These are phyloP conservation scores for Andrena trimmerana DNA, from an alignment of 2,888 invertebrate genomes.

Conservation along the genomic window DNA sequence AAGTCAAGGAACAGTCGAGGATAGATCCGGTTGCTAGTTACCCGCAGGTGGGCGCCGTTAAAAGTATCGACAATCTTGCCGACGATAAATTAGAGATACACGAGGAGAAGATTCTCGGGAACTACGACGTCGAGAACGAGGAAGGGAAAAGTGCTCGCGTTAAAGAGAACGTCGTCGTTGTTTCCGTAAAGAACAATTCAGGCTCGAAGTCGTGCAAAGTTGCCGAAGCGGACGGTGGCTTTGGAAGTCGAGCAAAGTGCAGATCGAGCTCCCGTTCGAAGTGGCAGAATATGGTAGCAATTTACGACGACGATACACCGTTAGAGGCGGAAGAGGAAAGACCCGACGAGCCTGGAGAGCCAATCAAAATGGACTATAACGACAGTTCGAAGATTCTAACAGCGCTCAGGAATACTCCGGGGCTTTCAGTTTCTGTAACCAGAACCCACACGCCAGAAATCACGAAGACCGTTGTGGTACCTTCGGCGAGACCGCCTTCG, in stretches of 20 bases:
- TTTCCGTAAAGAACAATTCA: constrained; percentile 31
- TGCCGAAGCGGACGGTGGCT: constrained; percentile 66
- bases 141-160: constrained; percentile 23
- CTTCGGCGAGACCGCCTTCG: constrained; percentile 56
- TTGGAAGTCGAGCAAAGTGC: constrained; percentile 41
- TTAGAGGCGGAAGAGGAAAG: constrained; percentile 64
- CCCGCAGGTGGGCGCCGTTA: constrained; percentile 7
- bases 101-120: constrained; percentile 62
- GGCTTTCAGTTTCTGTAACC: constrained; percentile 80
- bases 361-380: constrained; percentile 67
- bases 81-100: constrained; percentile 60
- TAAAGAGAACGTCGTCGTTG: constrained; percentile 29
- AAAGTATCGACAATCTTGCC: constrained; percentile 9
- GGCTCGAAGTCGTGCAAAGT: constrained; percentile 54
- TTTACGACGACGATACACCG: constrained; percentile 12
- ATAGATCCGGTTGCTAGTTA: constrained; percentile 35
- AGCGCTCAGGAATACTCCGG: constrained; percentile 80
- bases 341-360: constrained; percentile 67
- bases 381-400: constrained; percentile 80
- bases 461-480: constrained; percentile 38
- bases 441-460: constrained; percentile 70
- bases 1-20: constrained; percentile 19
- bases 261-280: constrained; percentile 32
- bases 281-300: constrained; percentile 38
- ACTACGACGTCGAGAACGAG: neutral